A percentile compares a stretch with the other conserved stretches of the same genome.
Evolutionary conservation across 2,113 vertebrate genomes (phyloP).

Genomic region (Guaruba guarouba): DNA sequence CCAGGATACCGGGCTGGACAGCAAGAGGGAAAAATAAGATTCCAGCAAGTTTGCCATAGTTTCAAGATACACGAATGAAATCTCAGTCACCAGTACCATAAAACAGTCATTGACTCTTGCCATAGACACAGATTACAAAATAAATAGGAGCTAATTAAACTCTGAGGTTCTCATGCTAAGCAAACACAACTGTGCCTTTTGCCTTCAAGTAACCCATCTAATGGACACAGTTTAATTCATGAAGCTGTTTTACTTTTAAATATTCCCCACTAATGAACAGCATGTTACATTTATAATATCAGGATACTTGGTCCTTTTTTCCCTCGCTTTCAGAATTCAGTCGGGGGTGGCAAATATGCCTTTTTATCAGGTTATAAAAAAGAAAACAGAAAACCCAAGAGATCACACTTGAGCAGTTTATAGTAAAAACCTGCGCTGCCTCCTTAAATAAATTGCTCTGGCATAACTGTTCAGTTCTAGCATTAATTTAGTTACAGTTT

Average conservation of each 20-base stretch:
- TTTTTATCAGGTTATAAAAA: not conserved
- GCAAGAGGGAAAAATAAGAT: accelerated
- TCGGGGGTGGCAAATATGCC: not conserved
- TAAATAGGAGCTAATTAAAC: not conserved
- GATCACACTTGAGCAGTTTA: not conserved
- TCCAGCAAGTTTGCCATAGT: not conserved
- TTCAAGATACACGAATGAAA: not conserved
- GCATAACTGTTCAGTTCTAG: constrained; percentile 13
- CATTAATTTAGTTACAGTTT: constrained; percentile 59
- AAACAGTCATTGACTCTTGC: not conserved
- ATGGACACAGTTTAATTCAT: not conserved
- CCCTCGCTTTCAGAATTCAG: not conserved
- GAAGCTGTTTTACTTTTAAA: not conserved
- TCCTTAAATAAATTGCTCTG: constrained; percentile 26
- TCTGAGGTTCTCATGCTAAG: not conserved
- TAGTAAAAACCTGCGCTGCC: not conserved
- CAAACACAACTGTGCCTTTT: not conserved
- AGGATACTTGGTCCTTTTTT: not conserved
- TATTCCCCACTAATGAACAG: not conserved
- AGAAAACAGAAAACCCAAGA: not conserved
- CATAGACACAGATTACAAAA: not conserved
- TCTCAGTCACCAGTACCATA: not conserved
- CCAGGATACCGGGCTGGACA: not conserved
- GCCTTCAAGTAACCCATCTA: not conserved
- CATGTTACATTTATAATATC: not conserved